These are phyloP conservation scores for Anagyrus pseudococci DNA, from an alignment of 2,888 invertebrate species.

Conservation along the genomic window DNA sequence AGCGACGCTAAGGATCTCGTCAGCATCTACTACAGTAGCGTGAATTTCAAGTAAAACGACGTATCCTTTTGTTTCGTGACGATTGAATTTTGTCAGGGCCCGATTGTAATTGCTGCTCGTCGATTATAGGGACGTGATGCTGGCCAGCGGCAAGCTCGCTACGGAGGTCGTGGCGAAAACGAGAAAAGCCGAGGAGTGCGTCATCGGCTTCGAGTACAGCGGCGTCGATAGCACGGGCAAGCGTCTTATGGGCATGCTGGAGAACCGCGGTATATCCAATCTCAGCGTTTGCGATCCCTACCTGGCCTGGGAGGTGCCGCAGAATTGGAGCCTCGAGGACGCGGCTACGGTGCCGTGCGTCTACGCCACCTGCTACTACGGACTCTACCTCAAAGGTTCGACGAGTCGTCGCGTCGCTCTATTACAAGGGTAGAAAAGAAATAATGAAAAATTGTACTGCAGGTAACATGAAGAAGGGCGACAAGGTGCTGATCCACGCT, in stretches of 20 bases:
- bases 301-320: slow-evolving; percentile 67
- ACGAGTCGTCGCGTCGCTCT: too few relatives aligned
- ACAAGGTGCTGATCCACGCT: slow-evolving; percentile 61
- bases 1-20: slow-evolving; percentile 53
- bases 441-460: slow-evolving; percentile 43
- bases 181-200: slow-evolving; percentile 70
- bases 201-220: slow-evolving; percentile 74
- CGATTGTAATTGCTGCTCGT: too few relatives aligned
- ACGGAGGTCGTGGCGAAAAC: slow-evolving; percentile 78
- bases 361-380: slow-evolving; percentile 69
- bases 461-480: slow-evolving; percentile 64
- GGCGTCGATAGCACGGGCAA: slow-evolving; percentile 65
- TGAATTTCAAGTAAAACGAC: slow-evolving; percentile 77
- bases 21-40: slow-evolving; percentile 75
- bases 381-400: slow-evolving; percentile 67
- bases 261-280: slow-evolving; percentile 63
- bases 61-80: too few relatives aligned
- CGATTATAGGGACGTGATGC: slow-evolving; percentile 88
- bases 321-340: slow-evolving; percentile 69
- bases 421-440: too few relatives aligned
- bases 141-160: slow-evolving; percentile 87
- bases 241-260: slow-evolving; percentile 61
- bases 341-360: slow-evolving; percentile 73
- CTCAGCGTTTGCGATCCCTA: slow-evolving; percentile 63
- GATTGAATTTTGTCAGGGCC: too few relatives aligned